Base-by-base conservation (phyloP, 1,140 invertebrate genomes). In the Meloidogyne hapla region DNA sequence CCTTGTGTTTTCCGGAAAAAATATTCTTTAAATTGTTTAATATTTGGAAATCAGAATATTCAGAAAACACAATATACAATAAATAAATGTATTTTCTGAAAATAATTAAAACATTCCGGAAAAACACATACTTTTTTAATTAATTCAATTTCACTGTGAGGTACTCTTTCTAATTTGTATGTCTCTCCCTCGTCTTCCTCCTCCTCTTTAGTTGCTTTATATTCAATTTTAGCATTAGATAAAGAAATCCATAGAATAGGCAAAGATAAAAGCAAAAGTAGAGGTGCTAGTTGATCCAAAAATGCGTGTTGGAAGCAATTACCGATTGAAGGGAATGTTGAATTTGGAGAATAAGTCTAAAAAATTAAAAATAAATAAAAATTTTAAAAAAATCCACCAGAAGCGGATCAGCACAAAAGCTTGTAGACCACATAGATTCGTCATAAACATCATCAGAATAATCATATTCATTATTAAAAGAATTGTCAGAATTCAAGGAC, bases 301-400 rank as follows among this genome's bases (percentile, higher is more conserved):
- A 81, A 65, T 13, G 79, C 77, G 69, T 81, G 80, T 68, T 80
- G 76, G 25, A 81, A 75, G 56, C 80, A 81, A 75, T 63, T 72
- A 28, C 69, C 56, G 33, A 77, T 10, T 13, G 68, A 18, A 26
- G 75, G 75, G 15, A 77, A 48, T 38, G 26, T 12, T n/a, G 65
- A 38, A 2, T 25, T 26, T 33, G 9, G 42, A 25, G n/a, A 48
- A 25, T 28, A 28, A 26, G 45, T 33, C 72, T 38, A 61, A 23
- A 13, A 13, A 62, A 48, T 18, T 18, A 18, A 0, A 18, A 48
- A 12, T 18, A 48, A 48, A n/a, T 48, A 18, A 1, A 48, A 48
- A 18, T 5, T n/a, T 48, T 18, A 56, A n/a, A 56, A 48, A 48
- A 18, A 48, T 18, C 13, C 6, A 56, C 48, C n/a, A 56, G 6